Evolutionary conservation across 1,140 invertebrate genomes (phyloP).

Genomic region (Proales similis): DNA sequence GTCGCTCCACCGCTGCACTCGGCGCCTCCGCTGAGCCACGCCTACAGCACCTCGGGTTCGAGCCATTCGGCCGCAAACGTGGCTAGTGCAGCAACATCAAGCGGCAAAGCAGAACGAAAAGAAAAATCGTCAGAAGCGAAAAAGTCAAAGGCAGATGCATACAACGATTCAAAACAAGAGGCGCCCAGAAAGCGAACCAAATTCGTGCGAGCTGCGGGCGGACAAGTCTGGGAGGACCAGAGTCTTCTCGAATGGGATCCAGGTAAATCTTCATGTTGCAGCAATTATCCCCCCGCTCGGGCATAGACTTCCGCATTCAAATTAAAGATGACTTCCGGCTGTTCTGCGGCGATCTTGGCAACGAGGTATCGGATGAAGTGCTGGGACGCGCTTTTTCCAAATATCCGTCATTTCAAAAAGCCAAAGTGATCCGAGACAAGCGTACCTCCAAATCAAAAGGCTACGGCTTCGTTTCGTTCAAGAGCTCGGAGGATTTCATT

Average conservation of each 20-base stretch:
- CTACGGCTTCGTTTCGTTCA: conserved; percentile 97
- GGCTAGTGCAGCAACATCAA: too few relatives aligned
- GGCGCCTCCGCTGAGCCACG: too few relatives aligned
- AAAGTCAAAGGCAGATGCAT: conserved; percentile 42
- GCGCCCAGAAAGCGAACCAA: conserved; percentile 66
- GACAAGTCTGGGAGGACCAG: conserved; percentile 84
- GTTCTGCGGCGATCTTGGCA: conserved; percentile 97
- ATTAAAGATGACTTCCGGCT: conserved; percentile 84
- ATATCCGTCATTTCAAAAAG: conserved; percentile 85
- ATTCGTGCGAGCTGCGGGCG: conserved; percentile 78
- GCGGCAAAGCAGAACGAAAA: too few relatives aligned
- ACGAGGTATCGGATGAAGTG: conserved; percentile 95
- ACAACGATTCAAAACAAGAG: conserved; percentile 45
- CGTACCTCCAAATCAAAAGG: conserved; percentile 96
- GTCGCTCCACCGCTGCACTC: too few relatives aligned
- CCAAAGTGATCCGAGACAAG: conserved; percentile 91
- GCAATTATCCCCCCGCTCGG: background rate
- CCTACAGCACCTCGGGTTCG: background rate
- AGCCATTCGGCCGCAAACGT: background rate
- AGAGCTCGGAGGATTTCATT: conserved; percentile 92
- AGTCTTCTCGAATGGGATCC: conserved; percentile 84
- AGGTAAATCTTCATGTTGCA: conserved; percentile 53
- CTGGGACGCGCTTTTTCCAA: conserved; percentile 85
- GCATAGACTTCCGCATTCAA: conserved; percentile 29
- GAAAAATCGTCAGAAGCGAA: too few relatives aligned